These are phyloP conservation scores for Steinernema feltiae DNA, from an alignment of 1,140 invertebrate genomes.

Conservation along the genomic window DNA sequence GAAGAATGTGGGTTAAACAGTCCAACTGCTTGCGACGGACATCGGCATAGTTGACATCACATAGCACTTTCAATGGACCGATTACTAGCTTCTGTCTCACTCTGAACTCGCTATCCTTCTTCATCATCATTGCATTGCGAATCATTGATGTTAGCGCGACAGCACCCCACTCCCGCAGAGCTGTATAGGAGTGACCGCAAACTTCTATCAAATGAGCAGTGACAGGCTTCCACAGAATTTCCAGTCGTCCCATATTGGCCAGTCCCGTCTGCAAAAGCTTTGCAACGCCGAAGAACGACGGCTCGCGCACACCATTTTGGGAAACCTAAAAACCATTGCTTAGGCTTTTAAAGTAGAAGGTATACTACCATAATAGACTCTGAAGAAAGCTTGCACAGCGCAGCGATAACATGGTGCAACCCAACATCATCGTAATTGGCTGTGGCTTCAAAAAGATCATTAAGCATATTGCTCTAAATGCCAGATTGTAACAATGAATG, in stretches of 20 bases:
- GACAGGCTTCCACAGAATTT: constrained; percentile 90
- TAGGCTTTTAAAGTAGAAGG: constrained; percentile 68
- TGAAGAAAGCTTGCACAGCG: constrained; percentile 85
- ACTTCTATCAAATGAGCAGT: constrained; percentile 88
- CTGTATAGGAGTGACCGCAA: constrained; percentile 85
- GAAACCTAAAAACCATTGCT: constrained; percentile 23
- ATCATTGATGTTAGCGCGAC: constrained; percentile 91
- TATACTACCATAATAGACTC: constrained; percentile 85
- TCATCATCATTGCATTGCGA: constrained; percentile 70
- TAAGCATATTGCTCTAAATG: constrained; percentile 62
- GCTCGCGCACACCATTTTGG: constrained; percentile 66
- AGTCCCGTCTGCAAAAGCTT: constrained; percentile 91
- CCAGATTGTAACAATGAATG: too few relatives aligned
- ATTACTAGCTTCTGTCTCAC: constrained; percentile 65
- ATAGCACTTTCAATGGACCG: constrained; percentile 80
- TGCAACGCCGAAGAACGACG: constrained; percentile 90
- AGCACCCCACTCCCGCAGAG: constrained; percentile 93
- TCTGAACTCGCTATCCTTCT: constrained; percentile 61
- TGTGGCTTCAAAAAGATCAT: constrained; percentile 47
- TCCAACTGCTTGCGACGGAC: constrained; percentile 89
- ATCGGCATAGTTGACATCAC: constrained; percentile 79
- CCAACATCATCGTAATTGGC: constrained; percentile 76
- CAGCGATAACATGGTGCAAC: constrained; percentile 89
- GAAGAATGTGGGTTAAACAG: constrained; percentile 83
- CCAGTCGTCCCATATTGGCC: constrained; percentile 84